A percentile compares a stretch with the other conserved stretches of the same genome.
These are phyloP conservation scores for Acanthoscelides obtectus DNA, from an alignment of 2,888 invertebrate species.

Conservation along the genomic window DNA sequence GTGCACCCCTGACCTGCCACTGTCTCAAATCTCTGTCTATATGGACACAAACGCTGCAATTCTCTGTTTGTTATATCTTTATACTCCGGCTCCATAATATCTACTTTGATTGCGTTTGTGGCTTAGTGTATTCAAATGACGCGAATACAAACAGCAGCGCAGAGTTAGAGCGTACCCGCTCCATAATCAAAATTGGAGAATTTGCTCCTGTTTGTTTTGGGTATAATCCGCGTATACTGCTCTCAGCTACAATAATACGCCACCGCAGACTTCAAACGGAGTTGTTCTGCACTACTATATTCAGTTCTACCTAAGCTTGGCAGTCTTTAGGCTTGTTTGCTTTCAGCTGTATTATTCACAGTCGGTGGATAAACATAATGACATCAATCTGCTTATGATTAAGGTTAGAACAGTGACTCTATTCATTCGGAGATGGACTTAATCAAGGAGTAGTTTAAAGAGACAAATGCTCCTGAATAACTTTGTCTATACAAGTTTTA, in stretches of 20 bases:
- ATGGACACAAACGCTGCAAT: neutral
- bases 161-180: neutral
- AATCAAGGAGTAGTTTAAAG: too few species aligned
- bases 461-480: too few species aligned
- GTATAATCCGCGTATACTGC: slow-evolving; percentile 18
- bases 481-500: too few species aligned
- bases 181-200: slow-evolving; percentile 26
- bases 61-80: slow-evolving; percentile 16
- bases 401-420: neutral
- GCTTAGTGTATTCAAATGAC: slow-evolving; percentile 24
- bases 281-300: neutral
- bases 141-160: slow-evolving; percentile 20
- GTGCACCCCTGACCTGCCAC: neutral
- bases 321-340: neutral
- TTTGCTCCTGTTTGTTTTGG: slow-evolving; percentile 23
- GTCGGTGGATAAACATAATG: neutral
- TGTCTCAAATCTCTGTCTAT: neutral
- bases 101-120: slow-evolving; percentile 26
- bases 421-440: neutral
- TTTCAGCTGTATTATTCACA: neutral
- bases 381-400: slow-evolving; percentile 3
- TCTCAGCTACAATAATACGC: slow-evolving; percentile 17
- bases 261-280: slow-evolving; percentile 16
- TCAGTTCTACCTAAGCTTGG: neutral
- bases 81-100: slow-evolving; percentile 12